phyloP scores from a whole-genome alignment of 2,797 vertebrate genomes.

The Valencia hispanica region DNA sequence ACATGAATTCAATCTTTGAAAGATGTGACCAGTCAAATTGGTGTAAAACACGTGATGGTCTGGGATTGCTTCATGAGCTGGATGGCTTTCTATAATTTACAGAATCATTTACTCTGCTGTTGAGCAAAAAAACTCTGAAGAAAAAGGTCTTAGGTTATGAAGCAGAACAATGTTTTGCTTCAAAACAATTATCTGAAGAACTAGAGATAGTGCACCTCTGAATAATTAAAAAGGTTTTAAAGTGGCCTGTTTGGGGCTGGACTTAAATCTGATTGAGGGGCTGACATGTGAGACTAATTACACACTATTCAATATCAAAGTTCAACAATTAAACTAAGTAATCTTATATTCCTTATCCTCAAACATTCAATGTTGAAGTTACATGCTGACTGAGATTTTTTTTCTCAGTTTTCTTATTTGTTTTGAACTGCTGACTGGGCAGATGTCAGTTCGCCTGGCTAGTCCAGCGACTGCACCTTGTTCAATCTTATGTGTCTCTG shows the following conservation, averaged over 20 bases:
- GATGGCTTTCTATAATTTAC: background rate
- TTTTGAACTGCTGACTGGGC: conserved; percentile 40
- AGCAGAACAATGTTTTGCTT: background rate
- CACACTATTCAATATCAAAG: background rate
- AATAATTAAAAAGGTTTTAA: background rate
- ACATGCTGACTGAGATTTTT: background rate
- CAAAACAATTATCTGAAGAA: background rate
- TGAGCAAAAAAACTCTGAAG: no score
- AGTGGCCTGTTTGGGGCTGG: no score
- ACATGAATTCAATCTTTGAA: background rate
- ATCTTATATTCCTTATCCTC: background rate
- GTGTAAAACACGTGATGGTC: background rate
- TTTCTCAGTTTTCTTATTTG: conserved; percentile 28
- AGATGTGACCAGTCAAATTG: background rate
- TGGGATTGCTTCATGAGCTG: background rate
- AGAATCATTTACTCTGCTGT: no score
- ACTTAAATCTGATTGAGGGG: no score
- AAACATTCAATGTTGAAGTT: conserved; percentile 3
- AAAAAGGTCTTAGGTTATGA: background rate
- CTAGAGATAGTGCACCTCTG: background rate
- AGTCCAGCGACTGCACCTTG: conserved; percentile 42
- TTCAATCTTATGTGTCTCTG: conserved; percentile 55
- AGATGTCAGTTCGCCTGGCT: conserved; percentile 40
- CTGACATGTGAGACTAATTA: background rate
- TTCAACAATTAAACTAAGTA: background rate